These are phyloP conservation scores for Naso thynnoides DNA, from an alignment of 2,797 vertebrate species.

Conservation along the genomic window DNA sequence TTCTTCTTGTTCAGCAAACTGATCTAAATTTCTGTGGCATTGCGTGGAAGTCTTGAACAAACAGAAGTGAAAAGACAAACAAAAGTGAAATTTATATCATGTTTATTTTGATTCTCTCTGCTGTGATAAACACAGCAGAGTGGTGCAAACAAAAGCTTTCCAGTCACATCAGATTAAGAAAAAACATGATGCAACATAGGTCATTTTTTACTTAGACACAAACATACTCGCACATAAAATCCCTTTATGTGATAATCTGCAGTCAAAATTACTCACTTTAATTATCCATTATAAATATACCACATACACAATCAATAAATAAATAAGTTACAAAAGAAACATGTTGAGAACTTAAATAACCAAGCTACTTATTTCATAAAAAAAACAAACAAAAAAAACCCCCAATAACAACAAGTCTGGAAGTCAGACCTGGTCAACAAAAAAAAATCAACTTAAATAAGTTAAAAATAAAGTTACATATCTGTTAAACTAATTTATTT, in stretches of 20 bases:
- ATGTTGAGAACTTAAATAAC: slow-evolving; percentile 6
- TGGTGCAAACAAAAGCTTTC: slow-evolving; percentile 32
- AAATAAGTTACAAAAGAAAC: slow-evolving; percentile 23
- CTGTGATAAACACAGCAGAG: slow-evolving; percentile 10
- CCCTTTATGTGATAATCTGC: background rate
- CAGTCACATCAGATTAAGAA: background rate
- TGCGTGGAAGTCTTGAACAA: slow-evolving; percentile 2
- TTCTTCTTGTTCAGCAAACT: background rate
- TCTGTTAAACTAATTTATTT: slow-evolving; percentile 1
- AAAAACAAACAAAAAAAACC: slow-evolving; percentile 30
- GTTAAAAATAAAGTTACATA: background rate
- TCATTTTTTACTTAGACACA: slow-evolving; percentile 2
- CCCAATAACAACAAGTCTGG: slow-evolving; percentile 30
- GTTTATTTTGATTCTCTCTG: slow-evolving; percentile 40
- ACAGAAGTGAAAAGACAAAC: slow-evolving; percentile 3
- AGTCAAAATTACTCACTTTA: slow-evolving; percentile 10
- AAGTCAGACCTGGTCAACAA: slow-evolving; percentile 6
- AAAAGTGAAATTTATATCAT: slow-evolving; percentile 10
- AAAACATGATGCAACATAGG: slow-evolving; percentile 17
- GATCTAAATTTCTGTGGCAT: background rate
- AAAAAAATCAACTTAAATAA: background rate
- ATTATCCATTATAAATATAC: slow-evolving; percentile 32
- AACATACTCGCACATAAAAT: slow-evolving; percentile 3
- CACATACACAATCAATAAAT: slow-evolving; percentile 66
- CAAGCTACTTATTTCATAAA: slow-evolving; percentile 4